phyloP scores from a whole-genome alignment of 2,888 invertebrate species.

The Melanotus villosus region DNA sequence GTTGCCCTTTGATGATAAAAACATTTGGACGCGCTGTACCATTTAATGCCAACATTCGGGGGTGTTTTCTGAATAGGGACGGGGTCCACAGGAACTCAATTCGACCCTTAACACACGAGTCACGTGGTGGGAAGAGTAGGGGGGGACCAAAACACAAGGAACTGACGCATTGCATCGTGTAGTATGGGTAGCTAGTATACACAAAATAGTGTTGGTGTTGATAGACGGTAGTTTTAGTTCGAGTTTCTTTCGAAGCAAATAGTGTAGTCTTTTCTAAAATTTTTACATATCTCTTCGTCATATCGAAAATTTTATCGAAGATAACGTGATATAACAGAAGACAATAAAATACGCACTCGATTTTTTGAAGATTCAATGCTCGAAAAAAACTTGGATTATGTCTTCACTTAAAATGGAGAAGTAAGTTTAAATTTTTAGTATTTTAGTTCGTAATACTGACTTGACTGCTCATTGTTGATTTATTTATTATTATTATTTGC shows the following conservation, averaged over 20 bases:
- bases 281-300: conserved; percentile 23
- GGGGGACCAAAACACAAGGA: conserved; percentile 52
- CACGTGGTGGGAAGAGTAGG: conserved; percentile 51
- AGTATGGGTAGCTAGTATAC: conserved; percentile 42
- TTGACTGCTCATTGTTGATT: too few species aligned
- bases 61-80: conserved; percentile 39
- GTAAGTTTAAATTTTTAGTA: conserved; percentile 29
- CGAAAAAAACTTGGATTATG: conserved; percentile 22
- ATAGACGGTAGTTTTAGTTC: conserved; percentile 33
- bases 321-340: conserved; percentile 1
- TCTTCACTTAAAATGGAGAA: conserved; percentile 36
- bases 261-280: conserved; percentile 29
- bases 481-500: too few species aligned
- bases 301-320: conserved; percentile 12
- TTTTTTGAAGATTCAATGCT: conserved; percentile 32
- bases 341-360: conserved; percentile 19
- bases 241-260: neutral
- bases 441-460: too few species aligned
- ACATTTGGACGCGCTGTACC: conserved; percentile 33
- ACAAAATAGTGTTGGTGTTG: conserved; percentile 36
- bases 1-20: neutral
- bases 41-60: conserved; percentile 34
- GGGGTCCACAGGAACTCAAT: conserved; percentile 34
- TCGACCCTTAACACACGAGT: conserved; percentile 43
- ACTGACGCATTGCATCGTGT: conserved; percentile 52